Evolutionary conservation across 2,888 invertebrate species (phyloP), one percentile per base, ranked within the genome.

Genomic region (Oligia latruncula): DNA sequence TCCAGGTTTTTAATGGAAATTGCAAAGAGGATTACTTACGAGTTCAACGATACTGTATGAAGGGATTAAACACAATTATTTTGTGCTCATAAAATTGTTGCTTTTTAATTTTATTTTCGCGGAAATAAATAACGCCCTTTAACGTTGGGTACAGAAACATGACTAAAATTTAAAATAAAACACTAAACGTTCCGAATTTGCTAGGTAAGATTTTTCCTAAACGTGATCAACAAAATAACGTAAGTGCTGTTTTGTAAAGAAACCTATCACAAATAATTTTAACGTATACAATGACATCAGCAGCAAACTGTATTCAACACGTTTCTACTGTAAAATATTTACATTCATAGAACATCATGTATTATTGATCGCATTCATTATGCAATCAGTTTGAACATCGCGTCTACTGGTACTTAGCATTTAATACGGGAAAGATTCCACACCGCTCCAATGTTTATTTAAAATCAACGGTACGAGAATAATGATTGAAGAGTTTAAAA

Each of bases 341-440:
- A 83, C 46, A 62, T 67, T 80, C 29, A n/a, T 49, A 60, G 78
- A 62, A 11, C 60, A 46, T 67, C 83, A 83, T 78, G 84, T 68
- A 40, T 83, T 86, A 84, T 78, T 83, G 64, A 84, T 76, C 40
- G 49, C 29, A 20, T 78, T 83, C 40, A 73, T 40, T 79, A 79
- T 79, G 55, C 52, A 76, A 78, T 73, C 72, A 71, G 67, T 40
- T 73, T 40, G 64, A 65, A 62, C 67, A 52, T 60, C 55, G 49
- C 9, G 35, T 73, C 81, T 67, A 58, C 43, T 35, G 60, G 60
- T 82, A 82, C 83, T 83, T 86, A 86, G 73, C 83, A 77, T 82
- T 77, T 71, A 70, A 81, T 72, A 86, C 29, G 46, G 43, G 65
- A 43, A 17, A 58, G 9, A 71, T 64, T 74, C 35, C 43, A 71